Base-by-base conservation (phyloP, 2,113 vertebrate genomes). In the Leptodactylus fuscus region DNA sequence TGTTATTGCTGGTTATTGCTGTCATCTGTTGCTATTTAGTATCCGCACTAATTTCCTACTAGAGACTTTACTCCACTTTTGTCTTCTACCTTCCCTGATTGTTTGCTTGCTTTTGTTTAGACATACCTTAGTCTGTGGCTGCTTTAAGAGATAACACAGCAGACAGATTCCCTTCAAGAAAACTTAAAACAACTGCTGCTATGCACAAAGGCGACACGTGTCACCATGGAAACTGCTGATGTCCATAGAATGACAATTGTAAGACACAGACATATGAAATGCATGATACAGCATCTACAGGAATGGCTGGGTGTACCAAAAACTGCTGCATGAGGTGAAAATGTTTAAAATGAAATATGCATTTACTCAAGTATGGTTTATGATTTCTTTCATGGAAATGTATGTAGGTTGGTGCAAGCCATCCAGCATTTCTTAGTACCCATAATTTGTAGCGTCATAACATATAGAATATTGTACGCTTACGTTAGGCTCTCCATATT, bases 81-180 rank as follows among this genome's bases (percentile, higher is more conserved):
- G 60, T 46, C 27, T 24, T 73, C 44, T 24, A 46, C 10, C 69
- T 20, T 71, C 11, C 8, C 60, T 62, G 24, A 6, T 46, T 46
- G n/a, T 34, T 77, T 29, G 6, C 15, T 34, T 78, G 48, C 74
- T 49, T 78, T 78, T 78, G 29, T 78, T 78, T 77, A 20, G 15
- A 16, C 27, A 53, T 22, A 77, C 16, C 29, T 53, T 27, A 20
- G n/a, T n/a, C 49, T 78, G 29, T 55, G 29, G 6, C 75, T 78
- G 75, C 32, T 78, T 34, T n/a, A n/a, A 78, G 8, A 78, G 75
- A 78, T 78, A 78, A 55, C 24, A 20, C 12, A 36, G 51, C 48
- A 53, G 74, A 36, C n/a, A 44, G 34, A 78, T 55, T 78, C 29
- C 75, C 75, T 79, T 58, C 51, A 58, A 79, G 76, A 79, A 79